Base-by-base conservation (phyloP, 2,888 invertebrate genomes). In the Limnephilus auricula region DNA sequence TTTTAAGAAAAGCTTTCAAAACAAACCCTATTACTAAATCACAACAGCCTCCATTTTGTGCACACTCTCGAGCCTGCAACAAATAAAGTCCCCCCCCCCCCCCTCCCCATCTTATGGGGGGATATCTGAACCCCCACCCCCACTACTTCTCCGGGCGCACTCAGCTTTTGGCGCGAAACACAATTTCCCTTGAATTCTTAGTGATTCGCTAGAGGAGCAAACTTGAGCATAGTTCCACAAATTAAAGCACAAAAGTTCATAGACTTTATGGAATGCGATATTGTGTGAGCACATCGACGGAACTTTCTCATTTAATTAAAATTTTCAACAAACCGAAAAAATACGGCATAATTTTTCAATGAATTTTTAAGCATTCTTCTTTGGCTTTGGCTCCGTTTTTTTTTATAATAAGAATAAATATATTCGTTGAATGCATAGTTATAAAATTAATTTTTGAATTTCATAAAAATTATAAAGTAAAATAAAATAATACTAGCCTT, bases 221-320 rank as follows among this genome's bases (percentile, higher is more conserved):
- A 86, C 86, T 86, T 86, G 15, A 86, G 9, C 45, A 50, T 50
- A 50, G 86, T 50, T 86, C n/a, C 50, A 86, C 86, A 86, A 86
- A 86, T 86, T 86, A 86, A 86, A 86, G n/a, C 45, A 86, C 86
- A 86, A 86, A 86, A 86, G 86, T 86, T 30, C 50, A 32, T 45
- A 86, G 45, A 86, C 30, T 86, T 86, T 86, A 86, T 50, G 86
- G 86, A 45, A 86, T 50, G 50, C 25, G 50, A 86, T 45, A 86
- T 86, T 86, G 50, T 86, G 45, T 45, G 50, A 45, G 86, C 86
- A 50, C 50, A 86, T 86, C 86, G 86, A 86, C 18, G 30, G 12
- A 86, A 31, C 30, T 86, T 86, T 30, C 50, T 13, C 30, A 45
- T 86, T 86, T 86, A 86, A 86, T 86, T 86, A 86, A 86, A 86